These are phyloP conservation scores for Archaeoteleia sp. DNA, from an alignment of 2,888 invertebrate genomes.

Conservation along the genomic window DNA sequence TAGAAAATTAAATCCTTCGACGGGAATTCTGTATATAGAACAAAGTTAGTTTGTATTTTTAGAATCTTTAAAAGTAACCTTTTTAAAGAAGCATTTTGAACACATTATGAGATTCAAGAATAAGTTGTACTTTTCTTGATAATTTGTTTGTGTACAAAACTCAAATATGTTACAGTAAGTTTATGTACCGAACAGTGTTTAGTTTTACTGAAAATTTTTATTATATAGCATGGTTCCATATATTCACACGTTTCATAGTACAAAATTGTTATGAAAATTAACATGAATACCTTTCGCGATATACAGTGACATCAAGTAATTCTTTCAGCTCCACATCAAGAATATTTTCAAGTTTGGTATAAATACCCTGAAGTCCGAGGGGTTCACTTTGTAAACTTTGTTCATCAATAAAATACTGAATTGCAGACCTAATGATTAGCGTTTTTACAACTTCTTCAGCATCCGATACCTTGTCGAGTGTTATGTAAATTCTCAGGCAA, in stretches of 20 bases:
- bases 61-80: too few species aligned
- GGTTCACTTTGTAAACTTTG: slow-evolving; percentile 79
- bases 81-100: too few species aligned
- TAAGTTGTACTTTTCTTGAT: too few species aligned
- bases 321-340: slow-evolving; percentile 81
- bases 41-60: too few species aligned
- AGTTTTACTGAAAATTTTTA: too few species aligned
- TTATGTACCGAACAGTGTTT: too few species aligned
- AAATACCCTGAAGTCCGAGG: slow-evolving; percentile 83
- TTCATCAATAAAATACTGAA: slow-evolving; percentile 84
- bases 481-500: slow-evolving; percentile 79
- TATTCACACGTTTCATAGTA: too few species aligned
- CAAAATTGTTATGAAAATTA: slow-evolving; percentile 66
- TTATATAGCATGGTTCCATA: too few species aligned
- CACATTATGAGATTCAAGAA: too few species aligned
- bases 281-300: slow-evolving; percentile 64
- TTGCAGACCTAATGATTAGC: slow-evolving; percentile 81
- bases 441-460: slow-evolving; percentile 84
- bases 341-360: slow-evolving; percentile 82
- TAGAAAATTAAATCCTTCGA: slow-evolving; percentile 84
- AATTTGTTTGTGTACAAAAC: too few species aligned
- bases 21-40: slow-evolving; percentile 71
- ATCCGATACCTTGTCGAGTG: slow-evolving; percentile 81
- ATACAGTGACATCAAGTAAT: slow-evolving; percentile 69
- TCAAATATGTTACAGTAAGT: too few species aligned